Conservation (phyloP, 2,888 invertebrate species). For the Leptogaster cylindrica region DNA sequence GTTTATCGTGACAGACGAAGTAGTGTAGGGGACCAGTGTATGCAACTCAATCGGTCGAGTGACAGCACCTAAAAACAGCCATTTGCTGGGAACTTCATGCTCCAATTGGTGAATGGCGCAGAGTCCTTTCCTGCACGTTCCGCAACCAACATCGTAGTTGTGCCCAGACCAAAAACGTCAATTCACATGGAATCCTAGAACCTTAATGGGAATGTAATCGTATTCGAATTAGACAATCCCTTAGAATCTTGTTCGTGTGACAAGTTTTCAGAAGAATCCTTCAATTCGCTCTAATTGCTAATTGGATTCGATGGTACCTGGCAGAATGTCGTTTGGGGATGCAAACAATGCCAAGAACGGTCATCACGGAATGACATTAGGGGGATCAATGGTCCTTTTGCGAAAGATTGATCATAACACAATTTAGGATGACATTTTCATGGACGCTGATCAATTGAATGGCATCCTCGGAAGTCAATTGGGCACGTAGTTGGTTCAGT, state of each 20-base stretch:
- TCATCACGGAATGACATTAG: too few species aligned
- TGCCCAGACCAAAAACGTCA: neutral
- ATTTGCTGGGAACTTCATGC: neutral
- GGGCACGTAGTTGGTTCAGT: neutral
- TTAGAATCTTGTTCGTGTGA: too few species aligned
- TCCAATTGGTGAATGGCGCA: slow-evolving; percentile 1
- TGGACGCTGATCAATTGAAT: neutral
- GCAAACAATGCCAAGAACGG: too few species aligned
- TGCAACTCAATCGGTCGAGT: neutral
- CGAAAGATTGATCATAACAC: slow-evolving; percentile 8
- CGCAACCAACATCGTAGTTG: neutral
- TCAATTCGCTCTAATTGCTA: neutral
- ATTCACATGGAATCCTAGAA: neutral
- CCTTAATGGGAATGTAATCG: neutral
- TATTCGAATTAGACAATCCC: neutral
- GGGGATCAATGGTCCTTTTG: too few species aligned
- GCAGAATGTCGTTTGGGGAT: too few species aligned
- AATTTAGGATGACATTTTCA: neutral
- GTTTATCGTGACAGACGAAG: neutral
- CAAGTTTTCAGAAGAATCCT: neutral
- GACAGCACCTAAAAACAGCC: neutral
- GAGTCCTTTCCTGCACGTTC: neutral
- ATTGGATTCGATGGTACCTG: neutral
- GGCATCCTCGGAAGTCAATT: too few species aligned
- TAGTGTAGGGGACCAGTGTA: neutral